These are phyloP conservation scores for Agrochola lota DNA, from an alignment of 2,888 invertebrate species.

Conservation along the genomic window DNA sequence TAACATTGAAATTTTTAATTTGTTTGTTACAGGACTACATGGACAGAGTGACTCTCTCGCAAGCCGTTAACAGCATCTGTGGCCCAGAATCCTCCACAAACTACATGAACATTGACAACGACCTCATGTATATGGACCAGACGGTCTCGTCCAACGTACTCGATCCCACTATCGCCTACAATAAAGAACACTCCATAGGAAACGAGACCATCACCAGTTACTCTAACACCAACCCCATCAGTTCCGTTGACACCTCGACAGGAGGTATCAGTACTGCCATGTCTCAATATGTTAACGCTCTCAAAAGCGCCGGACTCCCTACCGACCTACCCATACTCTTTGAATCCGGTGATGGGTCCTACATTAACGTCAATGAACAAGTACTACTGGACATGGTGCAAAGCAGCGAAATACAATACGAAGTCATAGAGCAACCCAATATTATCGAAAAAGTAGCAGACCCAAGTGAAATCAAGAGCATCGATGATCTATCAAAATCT, in stretches of 20 bases:
- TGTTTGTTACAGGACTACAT: constrained; percentile 83
- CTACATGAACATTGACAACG: constrained; percentile 84
- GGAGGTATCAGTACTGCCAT: constrained; percentile 83
- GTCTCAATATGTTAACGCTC: constrained; percentile 88
- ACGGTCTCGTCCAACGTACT: constrained; percentile 80
- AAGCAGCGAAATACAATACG: constrained; percentile 88
- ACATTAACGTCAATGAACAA: constrained; percentile 92
- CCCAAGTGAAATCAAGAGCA: constrained; percentile 88
- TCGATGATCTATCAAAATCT: constrained; percentile 88
- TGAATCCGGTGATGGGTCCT: constrained; percentile 92
- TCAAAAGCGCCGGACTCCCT: constrained; percentile 86
- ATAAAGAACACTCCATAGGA: constrained; percentile 78
- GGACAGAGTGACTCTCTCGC: constrained; percentile 85
- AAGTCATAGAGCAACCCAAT: constrained; percentile 89
- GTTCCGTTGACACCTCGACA: constrained; percentile 72
- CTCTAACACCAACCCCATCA: constrained; percentile 74
- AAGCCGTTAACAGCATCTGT: constrained; percentile 88
- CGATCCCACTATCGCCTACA: constrained; percentile 78
- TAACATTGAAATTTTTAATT: neutral
- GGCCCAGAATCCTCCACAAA: constrained; percentile 81
- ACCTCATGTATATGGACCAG: constrained; percentile 87
- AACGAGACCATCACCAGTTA: constrained; percentile 82
- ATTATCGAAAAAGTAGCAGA: constrained; percentile 88
- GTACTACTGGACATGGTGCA: constrained; percentile 90
- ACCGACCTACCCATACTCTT: constrained; percentile 91